These are phyloP conservation scores for Acrossocheilus wenchowensis DNA, from an alignment of 2,797 vertebrate species.

Conservation along the genomic window DNA sequence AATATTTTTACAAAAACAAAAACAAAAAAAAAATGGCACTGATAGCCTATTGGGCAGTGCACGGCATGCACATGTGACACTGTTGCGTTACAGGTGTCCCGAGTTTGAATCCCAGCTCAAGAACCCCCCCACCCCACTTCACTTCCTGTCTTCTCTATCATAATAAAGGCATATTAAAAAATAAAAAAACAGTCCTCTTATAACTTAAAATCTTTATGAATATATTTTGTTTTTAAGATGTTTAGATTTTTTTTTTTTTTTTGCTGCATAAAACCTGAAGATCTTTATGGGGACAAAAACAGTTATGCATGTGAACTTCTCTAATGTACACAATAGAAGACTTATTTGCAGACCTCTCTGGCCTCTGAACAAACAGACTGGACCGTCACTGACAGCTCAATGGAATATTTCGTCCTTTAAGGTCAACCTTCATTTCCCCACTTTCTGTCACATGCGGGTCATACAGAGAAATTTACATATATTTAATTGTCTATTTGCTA, in stretches of 20 bases:
- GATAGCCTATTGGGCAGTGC: too few species aligned
- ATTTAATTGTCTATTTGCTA: background rate
- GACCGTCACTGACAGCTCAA: background rate
- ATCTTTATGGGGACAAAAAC: background rate
- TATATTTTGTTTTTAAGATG: background rate
- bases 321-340: background rate
- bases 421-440: conserved; percentile 28
- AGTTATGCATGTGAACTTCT: background rate
- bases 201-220: background rate
- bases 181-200: too few species aligned
- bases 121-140: too few species aligned
- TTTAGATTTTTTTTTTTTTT: background rate
- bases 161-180: too few species aligned
- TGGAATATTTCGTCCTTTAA: conserved; percentile 11
- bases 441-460: background rate
- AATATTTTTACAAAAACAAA: background rate
- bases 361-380: conserved; percentile 8
- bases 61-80: too few species aligned
- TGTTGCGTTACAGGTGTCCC: too few species aligned
- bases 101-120: too few species aligned
- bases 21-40: background rate
- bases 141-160: too few species aligned
- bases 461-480: background rate
- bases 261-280: background rate
- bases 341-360: background rate